phyloP scores from a whole-genome alignment of 2,888 invertebrate genomes.

The Ligdia adustata region DNA sequence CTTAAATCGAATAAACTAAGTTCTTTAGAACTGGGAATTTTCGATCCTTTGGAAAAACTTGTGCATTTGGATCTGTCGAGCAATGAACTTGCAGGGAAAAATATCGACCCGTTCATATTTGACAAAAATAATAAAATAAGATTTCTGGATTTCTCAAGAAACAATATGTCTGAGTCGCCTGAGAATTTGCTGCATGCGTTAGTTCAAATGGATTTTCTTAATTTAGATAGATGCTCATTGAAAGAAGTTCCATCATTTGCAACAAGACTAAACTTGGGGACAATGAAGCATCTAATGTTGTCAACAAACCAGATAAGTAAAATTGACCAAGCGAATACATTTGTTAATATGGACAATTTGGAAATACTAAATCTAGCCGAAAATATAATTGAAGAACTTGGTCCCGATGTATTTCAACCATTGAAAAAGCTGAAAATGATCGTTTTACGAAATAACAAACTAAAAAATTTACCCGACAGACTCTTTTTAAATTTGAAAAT shows the following conservation, averaged over 20 bases:
- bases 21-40: slow-evolving; percentile 48
- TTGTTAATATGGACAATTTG: slow-evolving; percentile 54
- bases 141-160: slow-evolving; percentile 58
- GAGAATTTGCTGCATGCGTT: slow-evolving; percentile 48
- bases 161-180: slow-evolving; percentile 52
- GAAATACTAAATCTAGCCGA: slow-evolving; percentile 58
- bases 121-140: slow-evolving; percentile 43
- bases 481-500: slow-evolving; percentile 55
- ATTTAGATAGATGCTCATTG: slow-evolving; percentile 52
- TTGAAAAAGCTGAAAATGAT: slow-evolving; percentile 58
- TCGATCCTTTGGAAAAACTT: slow-evolving; percentile 51
- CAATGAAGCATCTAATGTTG: slow-evolving; percentile 55
- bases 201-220: slow-evolving; percentile 43
- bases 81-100: slow-evolving; percentile 49
- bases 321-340: slow-evolving; percentile 38
- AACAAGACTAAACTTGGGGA: slow-evolving; percentile 49
- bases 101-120: slow-evolving; percentile 49
- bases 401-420: slow-evolving; percentile 53
- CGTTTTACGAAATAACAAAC: slow-evolving; percentile 54
- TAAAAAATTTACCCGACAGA: slow-evolving; percentile 54
- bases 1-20: slow-evolving; percentile 52
- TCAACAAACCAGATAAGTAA: slow-evolving; percentile 57
- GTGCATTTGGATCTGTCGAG: slow-evolving; percentile 52
- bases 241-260: slow-evolving; percentile 57
- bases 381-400: slow-evolving; percentile 56